phyloP scores from a whole-genome alignment of 2,113 vertebrate genomes.

The Prinia subflava region DNA sequence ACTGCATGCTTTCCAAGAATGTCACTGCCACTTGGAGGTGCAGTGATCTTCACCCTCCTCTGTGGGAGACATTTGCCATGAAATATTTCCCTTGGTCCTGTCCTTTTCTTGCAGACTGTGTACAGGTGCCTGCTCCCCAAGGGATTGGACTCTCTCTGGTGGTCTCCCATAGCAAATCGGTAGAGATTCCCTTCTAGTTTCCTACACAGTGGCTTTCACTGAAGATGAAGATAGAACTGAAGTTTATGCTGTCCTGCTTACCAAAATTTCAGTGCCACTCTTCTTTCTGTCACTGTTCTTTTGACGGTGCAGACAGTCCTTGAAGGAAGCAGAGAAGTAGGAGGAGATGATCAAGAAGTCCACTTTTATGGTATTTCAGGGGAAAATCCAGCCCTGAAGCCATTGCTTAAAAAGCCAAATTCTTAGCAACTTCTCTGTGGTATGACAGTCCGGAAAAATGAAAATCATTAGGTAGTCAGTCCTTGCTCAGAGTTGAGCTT shows the following conservation, averaged over 20 bases:
- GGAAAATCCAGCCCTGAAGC: background rate
- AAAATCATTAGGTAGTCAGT: constrained; percentile 37
- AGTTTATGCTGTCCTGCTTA: background rate
- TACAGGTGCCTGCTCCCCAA: background rate
- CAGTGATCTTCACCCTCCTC: background rate
- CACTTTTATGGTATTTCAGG: background rate
- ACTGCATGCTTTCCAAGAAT: background rate
- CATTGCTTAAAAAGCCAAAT: background rate
- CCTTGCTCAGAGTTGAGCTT: background rate
- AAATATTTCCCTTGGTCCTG: background rate
- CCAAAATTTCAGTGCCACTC: background rate
- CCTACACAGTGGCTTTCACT: background rate
- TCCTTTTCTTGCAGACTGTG: background rate
- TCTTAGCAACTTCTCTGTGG: background rate
- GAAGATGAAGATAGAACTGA: background rate
- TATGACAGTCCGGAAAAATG: background rate
- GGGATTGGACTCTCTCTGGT: background rate
- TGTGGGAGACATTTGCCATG: background rate
- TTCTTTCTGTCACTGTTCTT: background rate
- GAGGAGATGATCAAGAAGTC: background rate
- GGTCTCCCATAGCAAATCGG: background rate
- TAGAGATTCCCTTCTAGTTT: background rate
- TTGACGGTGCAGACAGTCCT: background rate
- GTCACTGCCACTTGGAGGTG: background rate
- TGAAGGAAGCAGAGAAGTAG: background rate